Base-by-base conservation (phyloP, 1,140 invertebrate species). In the Asbolus verrucosus region DNA sequence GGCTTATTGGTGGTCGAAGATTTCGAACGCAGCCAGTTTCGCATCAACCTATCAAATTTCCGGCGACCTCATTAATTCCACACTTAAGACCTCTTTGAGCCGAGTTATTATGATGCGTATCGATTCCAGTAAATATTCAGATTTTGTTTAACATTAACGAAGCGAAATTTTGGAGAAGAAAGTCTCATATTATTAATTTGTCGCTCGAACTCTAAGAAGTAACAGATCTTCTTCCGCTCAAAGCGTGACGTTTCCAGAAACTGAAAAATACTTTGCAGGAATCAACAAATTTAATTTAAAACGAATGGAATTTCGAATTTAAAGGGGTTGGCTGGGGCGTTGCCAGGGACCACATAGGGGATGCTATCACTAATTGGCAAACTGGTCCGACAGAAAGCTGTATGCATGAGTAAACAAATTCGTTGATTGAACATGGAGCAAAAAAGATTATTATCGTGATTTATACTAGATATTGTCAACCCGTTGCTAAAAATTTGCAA, bases 391-490 rank as follows among this genome's bases (percentile, higher is more conserved):
- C 59, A 50, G 65, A 71, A 33, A 46, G 38, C 46, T 67, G 31
- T 50, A 70, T 67, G 69, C 69, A 66, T 60, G 63, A 71, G 46
- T 65, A 71, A 71, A 71, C 69, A 71, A 71, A 67, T 66, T 67
- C 63, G 69, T 15, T 71, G 69, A 71, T 66, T 71, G 69, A 71
- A 66, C 69, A 60, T 54, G 19, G 30, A 41, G 39, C 33, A 31
- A 54, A 69, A 69, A 69, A 65, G 39, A 62, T 46, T 62, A 62
- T 62, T 43, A 69, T 41, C 41, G 54, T 60, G 59, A 69, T 69
- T 69, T 41, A 62, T 68, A 54, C 24, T 61, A 36, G 39, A 61
- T 43, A 62, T 62, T 69, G 30, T 27, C 67, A 41, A 67, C 54
- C n/a, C 54, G n/a, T 27, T 36, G 11, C 33, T 2, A 36, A 54